Base-by-base conservation (phyloP, 1,140 invertebrate species). In the Drosophila prosaltans region DNA sequence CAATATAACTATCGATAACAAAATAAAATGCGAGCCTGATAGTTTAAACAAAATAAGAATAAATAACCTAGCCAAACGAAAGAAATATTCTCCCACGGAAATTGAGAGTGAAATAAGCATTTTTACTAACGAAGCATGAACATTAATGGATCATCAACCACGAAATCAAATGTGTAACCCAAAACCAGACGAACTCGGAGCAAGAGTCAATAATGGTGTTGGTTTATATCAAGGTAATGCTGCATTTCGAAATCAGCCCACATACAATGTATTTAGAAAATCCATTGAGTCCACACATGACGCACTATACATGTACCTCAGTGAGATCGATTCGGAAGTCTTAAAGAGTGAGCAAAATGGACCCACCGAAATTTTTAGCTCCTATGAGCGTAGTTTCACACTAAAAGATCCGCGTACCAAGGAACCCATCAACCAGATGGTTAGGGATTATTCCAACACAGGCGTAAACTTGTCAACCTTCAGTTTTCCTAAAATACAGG, bases 241-340 rank as follows among this genome's bases (percentile, higher is more conserved):
- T 5, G 41, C 68, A 30, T 88, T 88, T 45, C 73, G 45, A 1
- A 72, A 84, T 41, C 73, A 88, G 30, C 84, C 84, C 0, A 84
- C 84, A 1, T 84, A 71, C 26, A 89, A 43, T n/a, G 30, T 54
- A 5, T 88, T 89, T 5, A 89, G 75, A 41, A 89, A 69, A 62
- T 66, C 73, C 0, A 60, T 88, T 6, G 84, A 84, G n/a, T 2
- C 70, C 36, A 36, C 30, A 3, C 26, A 72, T 40, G 84, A 88
- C 10, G 21, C 77, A 3, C 64, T 88, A 0, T 89, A 68, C 43
- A 45, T 60, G 0, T 71, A 66, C 16, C 58, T 88, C 1, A 89
- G 89, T n/a, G 84, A 89, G 0, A 64, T 89, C 21, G 71, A 89
- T 3, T 26, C 70, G 0, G 77, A 71, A 5, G 48, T 72, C 0